These are phyloP conservation scores for Enteromius treurensis DNA, from an alignment of 2,797 vertebrate genomes.

Conservation along the genomic window DNA sequence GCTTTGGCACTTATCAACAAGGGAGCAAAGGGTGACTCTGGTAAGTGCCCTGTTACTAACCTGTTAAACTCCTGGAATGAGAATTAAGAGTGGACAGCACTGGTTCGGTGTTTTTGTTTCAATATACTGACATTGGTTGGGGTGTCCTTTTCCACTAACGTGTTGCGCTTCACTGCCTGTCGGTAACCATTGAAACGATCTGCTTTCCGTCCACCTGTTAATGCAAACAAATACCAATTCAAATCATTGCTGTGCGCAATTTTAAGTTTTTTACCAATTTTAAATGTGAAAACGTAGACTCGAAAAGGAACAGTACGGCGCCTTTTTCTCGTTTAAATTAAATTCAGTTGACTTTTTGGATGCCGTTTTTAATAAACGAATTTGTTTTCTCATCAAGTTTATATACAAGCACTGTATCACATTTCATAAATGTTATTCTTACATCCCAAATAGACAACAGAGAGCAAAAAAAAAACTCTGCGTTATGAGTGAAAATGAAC, in stretches of 20 bases:
- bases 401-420: neutral
- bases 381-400: neutral
- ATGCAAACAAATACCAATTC: neutral
- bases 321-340: neutral
- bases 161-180: conserved; percentile 40
- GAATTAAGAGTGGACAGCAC: neutral
- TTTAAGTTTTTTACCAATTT: neutral
- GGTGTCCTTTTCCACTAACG: conserved; percentile 24
- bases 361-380: neutral
- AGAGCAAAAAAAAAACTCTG: neutral
- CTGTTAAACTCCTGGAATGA: neutral
- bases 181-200: neutral
- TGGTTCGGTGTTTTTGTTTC: neutral
- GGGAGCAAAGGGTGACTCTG: conserved; percentile 68
- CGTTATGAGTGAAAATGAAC: neutral
- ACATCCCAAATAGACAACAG: neutral
- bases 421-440: conserved; percentile 9
- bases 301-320: neutral
- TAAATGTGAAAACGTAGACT: neutral
- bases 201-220: conserved; percentile 23
- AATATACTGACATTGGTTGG: neutral
- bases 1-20: conserved; percentile 73
- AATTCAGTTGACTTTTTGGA: neutral
- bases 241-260: neutral
- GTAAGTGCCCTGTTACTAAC: conserved; percentile 65